Base-by-base conservation (phyloP, 1,140 invertebrate species). In the Neuroterus valhalla region DNA sequence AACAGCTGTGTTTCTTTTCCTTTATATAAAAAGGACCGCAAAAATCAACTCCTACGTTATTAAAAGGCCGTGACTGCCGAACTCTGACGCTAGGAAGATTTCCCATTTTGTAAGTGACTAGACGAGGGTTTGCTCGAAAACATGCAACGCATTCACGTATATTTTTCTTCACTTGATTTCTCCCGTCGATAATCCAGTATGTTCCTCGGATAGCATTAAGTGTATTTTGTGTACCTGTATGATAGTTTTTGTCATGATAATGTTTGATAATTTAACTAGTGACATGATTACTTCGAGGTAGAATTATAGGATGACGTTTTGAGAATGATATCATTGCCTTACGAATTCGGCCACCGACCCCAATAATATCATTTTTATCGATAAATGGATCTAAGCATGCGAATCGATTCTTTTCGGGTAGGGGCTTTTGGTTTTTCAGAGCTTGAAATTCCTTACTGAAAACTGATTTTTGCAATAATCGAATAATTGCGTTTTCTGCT, bases 241-340 rank as follows among this genome's bases (percentile, higher is more conserved):
- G 84, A 2, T 84, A 26, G 10, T 76, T 45, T 21, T 15, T 66
- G 10, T 70, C n/a, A 77, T 84, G 80, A 69, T 75, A 72, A 23
- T 84, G n/a, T n/a, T 78, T 43, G 8, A 89, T 84, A 2, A 88
- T 77, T 26, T 88, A 76, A 5, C 79, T 45, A 17, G 82, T 15
- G 85, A 82, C 0, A 91, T n/a, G n/a, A n/a, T n/a, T n/a, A n/a
- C n/a, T n/a, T n/a, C n/a, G n/a, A n/a, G n/a, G n/a, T n/a, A n/a
- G 74, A 23, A 91, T 84, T 0, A 89, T 81, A 1, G 89, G 90
- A 81, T 91, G 87, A 71, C 89, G 89, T 42, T 79, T 80, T 0
- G 85, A 75, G 50, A 79, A 74, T 5, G 71, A 44, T 2, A 91
- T 14, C 14, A 79, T 52, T 8, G 87, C 67, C 44, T 85, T 44